Base-by-base conservation (phyloP, 2,113 vertebrate genomes). In the Natator depressus region DNA sequence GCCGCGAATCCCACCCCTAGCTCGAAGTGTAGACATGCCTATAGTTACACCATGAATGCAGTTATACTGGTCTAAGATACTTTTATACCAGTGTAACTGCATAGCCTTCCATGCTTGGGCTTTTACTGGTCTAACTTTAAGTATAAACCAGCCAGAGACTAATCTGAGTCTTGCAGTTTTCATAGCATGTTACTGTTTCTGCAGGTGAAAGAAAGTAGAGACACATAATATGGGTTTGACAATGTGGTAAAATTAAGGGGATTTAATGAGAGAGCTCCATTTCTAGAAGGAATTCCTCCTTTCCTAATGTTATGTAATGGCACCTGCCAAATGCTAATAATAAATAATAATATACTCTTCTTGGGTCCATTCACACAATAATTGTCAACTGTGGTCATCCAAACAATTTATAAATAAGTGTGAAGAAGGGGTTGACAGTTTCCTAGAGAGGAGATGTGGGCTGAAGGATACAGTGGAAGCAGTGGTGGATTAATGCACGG, bases 381-480 rank as follows among this genome's bases (percentile, higher is more conserved):
- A 47, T 59, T 94, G 83, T 72, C 19, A 38, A 38, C 9, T 38
- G 10, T 38, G 65, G 17, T 38, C 65, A 38, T 72, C n/a, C 65
- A 72, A 72, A 72, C 19, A 72, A 57, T 54, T 80, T 27, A 78
- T 62, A 62, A 62, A 31, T 62, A 31, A 2, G 29, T 31, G 57
- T 62, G 54, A 96, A 46, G 89, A 94, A 95, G 29, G 72, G 91
- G 94, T 80, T 82, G 90, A 88, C 88, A 65, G 49, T 93, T 91
- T 91, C 62, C 84, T 51, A 92, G 90, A 93, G 59, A 53, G 38
- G 80, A 89, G 80, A 46, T 88, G 78, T 51, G 62, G 29, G 62
- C 27, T 95, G 90, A 88, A 86, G 87, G 81, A 82, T 76, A 91
- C 5, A 9, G 11, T 31, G 46, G 35, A 6, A 62, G 13, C 51